Evolutionary conservation across 2,113 vertebrate genomes (phyloP), one percentile per base, ranked within the genome.

Genomic region (Cheilinus undulatus): DNA sequence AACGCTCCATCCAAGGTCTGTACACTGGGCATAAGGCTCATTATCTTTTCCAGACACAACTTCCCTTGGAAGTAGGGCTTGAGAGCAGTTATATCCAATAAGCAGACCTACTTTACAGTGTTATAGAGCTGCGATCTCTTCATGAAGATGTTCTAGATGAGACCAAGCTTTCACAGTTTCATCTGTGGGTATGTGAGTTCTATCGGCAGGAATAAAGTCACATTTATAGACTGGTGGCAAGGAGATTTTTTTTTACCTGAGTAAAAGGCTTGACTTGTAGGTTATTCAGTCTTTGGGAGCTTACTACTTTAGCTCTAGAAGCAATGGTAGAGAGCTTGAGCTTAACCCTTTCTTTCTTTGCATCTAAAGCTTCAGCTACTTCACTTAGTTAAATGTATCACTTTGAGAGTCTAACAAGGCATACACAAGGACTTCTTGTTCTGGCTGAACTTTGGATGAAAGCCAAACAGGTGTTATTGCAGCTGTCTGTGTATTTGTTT

Each of bases 11-110:
- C 69, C 53, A 12, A 76, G 24, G 27, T 60, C 67, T 50, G 73
- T 67, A 26, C 17, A 71, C 15, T 50, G 50, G 2, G 43, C 48
- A 11, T 51, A 76, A 3, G 62, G 58, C 14, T 22, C 17, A 38
- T 73, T 62, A 17, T 69, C 56, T 26, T 61, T 14, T 9, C 78
- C 61, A 30, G 50, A 3, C 13, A 78, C 59, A 1, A 78, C 70
- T 38, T 76, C 22, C 56, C 53, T 68, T 13, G 56, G 66, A 1
- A 75, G 6, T 2, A 85, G 57, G 7, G 76, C 63, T 69, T 69
- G 72, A 12, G 67, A 17, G 26, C 71, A 79, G 34, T 79, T 76
- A 50, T 79, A 81, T 8, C 73, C 69, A 6, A 75, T 85, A 7
- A 82, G 22, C 13, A 85, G 24, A 5, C 75, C 40, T 2, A 86